Percentiles rank a stretch among this genome's conserved stretches.
These are phyloP conservation scores for Drusus annulatus DNA, from an alignment of 1,140 invertebrate genomes.

Conservation along the genomic window DNA sequence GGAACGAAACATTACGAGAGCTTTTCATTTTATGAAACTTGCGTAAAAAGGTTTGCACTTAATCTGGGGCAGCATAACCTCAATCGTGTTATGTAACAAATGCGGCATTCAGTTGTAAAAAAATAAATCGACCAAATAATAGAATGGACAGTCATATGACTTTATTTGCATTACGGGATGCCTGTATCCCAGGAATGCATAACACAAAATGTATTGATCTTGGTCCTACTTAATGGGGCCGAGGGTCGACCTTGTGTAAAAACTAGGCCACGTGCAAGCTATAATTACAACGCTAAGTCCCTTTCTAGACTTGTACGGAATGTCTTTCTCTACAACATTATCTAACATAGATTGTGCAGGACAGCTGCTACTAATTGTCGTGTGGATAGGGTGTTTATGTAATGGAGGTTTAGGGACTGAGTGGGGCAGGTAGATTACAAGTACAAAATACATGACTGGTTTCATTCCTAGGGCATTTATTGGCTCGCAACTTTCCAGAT, in stretches of 20 bases:
- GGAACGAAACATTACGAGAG: not conserved
- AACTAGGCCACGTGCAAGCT: slow-evolving; percentile 25
- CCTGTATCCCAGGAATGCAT: not conserved
- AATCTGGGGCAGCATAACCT: slow-evolving; percentile 37
- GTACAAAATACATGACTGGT: not conserved
- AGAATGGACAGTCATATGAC: not conserved
- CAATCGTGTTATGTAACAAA: slow-evolving; percentile 15
- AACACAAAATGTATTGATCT: slow-evolving; percentile 1
- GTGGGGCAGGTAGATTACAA: not conserved
- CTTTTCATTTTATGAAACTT: slow-evolving; percentile 23
- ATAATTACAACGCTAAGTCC: too few species aligned
- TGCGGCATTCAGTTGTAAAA: slow-evolving; percentile 2
- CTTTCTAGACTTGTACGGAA: too few species aligned
- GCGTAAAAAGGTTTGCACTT: slow-evolving; percentile 8
- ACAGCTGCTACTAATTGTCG: too few species aligned
- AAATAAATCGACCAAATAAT: not conserved
- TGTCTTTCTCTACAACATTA: too few species aligned
- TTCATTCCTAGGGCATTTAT: slow-evolving; percentile 50
- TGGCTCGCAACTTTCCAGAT: slow-evolving; percentile 36
- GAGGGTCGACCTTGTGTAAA: slow-evolving; percentile 11
- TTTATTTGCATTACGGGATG: not conserved
- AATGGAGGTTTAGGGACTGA: not conserved
- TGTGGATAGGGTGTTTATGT: not conserved
- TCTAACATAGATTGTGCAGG: too few species aligned
- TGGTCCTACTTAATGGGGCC: not conserved